A percentile compares a stretch with the other conserved stretches of the same genome.
Evolutionary conservation across 2,888 invertebrate species (phyloP).

Genomic region (Agrotis segetum): DNA sequence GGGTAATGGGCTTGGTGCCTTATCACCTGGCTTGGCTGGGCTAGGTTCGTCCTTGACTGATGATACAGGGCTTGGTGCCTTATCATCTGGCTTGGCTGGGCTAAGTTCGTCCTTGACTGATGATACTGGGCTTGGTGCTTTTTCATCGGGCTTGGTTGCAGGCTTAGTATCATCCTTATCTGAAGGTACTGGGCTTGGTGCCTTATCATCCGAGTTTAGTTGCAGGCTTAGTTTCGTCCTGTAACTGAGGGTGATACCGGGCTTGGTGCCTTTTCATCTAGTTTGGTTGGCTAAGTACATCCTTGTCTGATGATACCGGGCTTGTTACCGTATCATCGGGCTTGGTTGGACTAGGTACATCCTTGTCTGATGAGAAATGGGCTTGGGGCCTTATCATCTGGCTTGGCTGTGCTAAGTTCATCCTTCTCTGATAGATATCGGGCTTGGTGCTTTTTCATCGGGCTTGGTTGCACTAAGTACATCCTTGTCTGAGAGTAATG

Average conservation of each 20-base stretch:
- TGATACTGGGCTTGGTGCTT: background rate
- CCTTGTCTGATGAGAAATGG: no score
- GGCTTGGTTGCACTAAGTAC: constrained; percentile 8
- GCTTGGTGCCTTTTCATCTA: no score
- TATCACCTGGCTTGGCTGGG: background rate
- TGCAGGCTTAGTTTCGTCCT: background rate
- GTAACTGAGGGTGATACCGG: no score
- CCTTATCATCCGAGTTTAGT: background rate
- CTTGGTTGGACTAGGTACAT: no score
- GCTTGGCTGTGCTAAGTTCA: background rate
- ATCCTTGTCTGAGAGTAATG: constrained; percentile 2
- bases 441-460: background rate
- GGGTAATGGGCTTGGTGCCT: background rate
- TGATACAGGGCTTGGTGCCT: background rate
- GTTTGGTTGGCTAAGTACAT: no score
- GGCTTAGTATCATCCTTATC: no score
- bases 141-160: background rate
- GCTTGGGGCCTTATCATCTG: background rate
- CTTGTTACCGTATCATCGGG: no score
- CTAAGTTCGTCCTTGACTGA: background rate
- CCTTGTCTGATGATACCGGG: no score
- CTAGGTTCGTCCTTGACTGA: background rate
- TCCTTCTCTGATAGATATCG: background rate
- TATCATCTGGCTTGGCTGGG: background rate
- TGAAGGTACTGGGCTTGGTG: background rate